Base-by-base conservation (phyloP, 2,797 vertebrate species). In the Phataginus tetradactyla region DNA sequence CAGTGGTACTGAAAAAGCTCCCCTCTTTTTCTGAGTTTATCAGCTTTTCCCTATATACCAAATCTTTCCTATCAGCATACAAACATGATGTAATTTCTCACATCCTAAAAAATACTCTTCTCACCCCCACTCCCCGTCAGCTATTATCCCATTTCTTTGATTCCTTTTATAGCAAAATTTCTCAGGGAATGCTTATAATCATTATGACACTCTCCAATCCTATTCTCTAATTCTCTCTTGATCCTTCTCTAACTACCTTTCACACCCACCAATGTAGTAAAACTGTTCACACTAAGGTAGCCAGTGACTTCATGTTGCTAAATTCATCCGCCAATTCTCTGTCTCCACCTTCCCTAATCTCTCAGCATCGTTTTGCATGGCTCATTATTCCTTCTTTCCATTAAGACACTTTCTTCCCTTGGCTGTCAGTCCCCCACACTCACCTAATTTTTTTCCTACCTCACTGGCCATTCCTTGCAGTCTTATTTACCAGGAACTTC, bases 141-240 rank as follows among this genome's bases (percentile, higher is more conserved):
- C 51, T 89, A 15, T 32, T 75, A 21, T 51, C 92, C 66, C 42
- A 83, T 64, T 79, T 79, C 53, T 90, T 75, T 78, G 18, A 90
- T 78, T 90, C 34, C 49, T 27, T 29, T 75, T 92, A 27, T 39
- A 89, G 64, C 27, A 83, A 42, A 91, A 71, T 57, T 92, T 93
- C 53, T 49, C 53, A 51, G 84, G 11, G 86, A 96, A 86, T 90
- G 4, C 25, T 42, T 45, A 0, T 53, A 75, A 13, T 95, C 75
- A 84, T 53, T 80, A 3, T 53, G 51, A 78, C 12, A 39, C 53
- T 86, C 34, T 88, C 61, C 49, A 93, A 2, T 79, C 13, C 71
- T 95, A 18, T 74, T 68, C 57, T 79, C 78, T 42, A 51, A 37
- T 84, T 75, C 27, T 80, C 29, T 83, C 32, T 84, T 42, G 29